These are phyloP conservation scores for Brachyopa scutellaris DNA, from an alignment of 2,888 invertebrate species.

Conservation along the genomic window DNA sequence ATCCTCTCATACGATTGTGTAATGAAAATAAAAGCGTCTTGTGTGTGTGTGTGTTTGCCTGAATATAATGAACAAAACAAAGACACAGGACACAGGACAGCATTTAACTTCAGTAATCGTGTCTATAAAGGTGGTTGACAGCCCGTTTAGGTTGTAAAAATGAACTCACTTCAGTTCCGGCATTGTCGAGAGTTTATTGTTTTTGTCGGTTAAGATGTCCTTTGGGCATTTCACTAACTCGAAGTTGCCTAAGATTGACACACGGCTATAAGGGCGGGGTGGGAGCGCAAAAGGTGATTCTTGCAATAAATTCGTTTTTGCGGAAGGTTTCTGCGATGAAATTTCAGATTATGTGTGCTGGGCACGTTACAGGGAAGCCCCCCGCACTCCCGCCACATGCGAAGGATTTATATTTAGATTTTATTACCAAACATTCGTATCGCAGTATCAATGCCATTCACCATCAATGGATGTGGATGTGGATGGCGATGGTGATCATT, in stretches of 20 bases:
- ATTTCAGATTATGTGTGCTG: conserved; percentile 32
- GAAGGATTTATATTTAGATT: conserved; percentile 69
- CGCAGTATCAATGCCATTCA: conserved; percentile 49
- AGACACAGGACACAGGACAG: too few species aligned
- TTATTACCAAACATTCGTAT: conserved; percentile 51
- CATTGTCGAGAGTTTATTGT: conserved; percentile 62
- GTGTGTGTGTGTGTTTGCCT: not conserved
- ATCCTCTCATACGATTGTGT: conserved; percentile 38
- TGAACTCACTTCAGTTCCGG: conserved; percentile 65
- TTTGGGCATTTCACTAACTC: conserved; percentile 60
- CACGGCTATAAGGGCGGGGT: too few species aligned
- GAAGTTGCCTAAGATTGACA: conserved; percentile 21
- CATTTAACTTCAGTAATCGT: conserved; percentile 68
- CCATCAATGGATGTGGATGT: conserved; percentile 21
- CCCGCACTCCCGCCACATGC: not conserved
- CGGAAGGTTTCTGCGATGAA: conserved; percentile 39
- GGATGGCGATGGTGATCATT: conserved; percentile 64
- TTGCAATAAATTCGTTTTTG: conserved; percentile 45
- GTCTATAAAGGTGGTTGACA: conserved; percentile 72
- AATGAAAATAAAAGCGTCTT: conserved; percentile 65
- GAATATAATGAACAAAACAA: conserved; percentile 56
- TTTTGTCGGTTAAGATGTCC: conserved; percentile 70
- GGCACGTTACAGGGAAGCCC: conserved; percentile 17
- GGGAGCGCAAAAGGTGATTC: conserved; percentile 20
- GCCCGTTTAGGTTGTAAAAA: conserved; percentile 64